These are phyloP conservation scores for Lagria hirta DNA, from an alignment of 2,888 invertebrate genomes.

Conservation along the genomic window DNA sequence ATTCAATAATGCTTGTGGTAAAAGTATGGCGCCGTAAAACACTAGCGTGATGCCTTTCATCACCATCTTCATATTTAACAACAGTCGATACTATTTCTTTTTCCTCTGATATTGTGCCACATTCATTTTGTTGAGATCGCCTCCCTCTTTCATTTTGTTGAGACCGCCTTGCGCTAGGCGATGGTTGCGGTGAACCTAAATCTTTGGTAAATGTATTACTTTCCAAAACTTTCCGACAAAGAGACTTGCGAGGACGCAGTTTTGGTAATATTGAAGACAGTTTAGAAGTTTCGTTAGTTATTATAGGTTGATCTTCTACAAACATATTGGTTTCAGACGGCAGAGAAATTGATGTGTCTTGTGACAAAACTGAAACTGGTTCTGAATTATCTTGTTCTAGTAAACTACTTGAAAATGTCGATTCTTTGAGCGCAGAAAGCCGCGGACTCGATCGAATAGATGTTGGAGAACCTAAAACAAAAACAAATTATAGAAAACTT, in stretches of 20 bases:
- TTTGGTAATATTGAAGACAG: constrained; percentile 13
- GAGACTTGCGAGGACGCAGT: constrained; percentile 35
- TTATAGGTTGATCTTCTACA: constrained; percentile 2
- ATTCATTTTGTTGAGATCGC: constrained; percentile 3
- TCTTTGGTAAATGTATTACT: constrained; percentile 35
- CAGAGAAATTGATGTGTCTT: background rate
- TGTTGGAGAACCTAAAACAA: constrained; percentile 32
- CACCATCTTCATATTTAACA: constrained; percentile 17
- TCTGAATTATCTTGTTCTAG: too few species aligned
- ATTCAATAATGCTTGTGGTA: constrained; percentile 11
- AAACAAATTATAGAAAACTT: too few species aligned
- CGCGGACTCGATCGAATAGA: constrained; percentile 41
- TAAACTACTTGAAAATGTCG: too few species aligned
- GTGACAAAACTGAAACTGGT: too few species aligned
- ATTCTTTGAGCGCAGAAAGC: too few species aligned
- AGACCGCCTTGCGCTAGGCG: constrained; percentile 10
- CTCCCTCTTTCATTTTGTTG: constrained; percentile 5
- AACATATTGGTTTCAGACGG: too few species aligned
- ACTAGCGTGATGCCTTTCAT: constrained; percentile 17
- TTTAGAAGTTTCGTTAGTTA: background rate
- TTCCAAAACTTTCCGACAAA: constrained; percentile 40
- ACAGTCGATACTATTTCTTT: constrained; percentile 13
- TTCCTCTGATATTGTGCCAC: background rate
- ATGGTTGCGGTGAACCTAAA: constrained; percentile 9
- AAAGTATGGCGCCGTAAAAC: constrained; percentile 10